Conservation (phyloP, 2,113 vertebrate genomes). For the Mus spicilegus region DNA sequence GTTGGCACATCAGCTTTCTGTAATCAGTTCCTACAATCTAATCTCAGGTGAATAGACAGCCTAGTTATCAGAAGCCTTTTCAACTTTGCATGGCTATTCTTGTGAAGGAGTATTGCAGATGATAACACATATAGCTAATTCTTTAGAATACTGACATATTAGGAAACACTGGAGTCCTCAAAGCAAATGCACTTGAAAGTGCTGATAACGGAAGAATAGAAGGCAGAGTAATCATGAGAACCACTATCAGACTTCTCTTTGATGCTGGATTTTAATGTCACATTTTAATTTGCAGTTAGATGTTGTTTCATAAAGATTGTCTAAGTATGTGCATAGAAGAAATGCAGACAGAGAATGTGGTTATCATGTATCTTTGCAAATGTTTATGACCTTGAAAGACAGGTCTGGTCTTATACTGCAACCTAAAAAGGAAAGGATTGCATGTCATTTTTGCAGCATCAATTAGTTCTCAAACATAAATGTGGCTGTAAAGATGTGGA, state of each 20-base stretch:
- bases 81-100: neutral
- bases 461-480: neutral
- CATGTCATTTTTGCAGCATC: fast-evolving
- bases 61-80: neutral
- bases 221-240: neutral
- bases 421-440: neutral
- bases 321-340: neutral
- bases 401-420: neutral
- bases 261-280: neutral
- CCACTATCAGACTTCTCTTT: neutral
- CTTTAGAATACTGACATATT: neutral
- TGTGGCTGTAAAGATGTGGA: neutral
- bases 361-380: neutral
- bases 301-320: neutral
- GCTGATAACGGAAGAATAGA: neutral
- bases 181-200: neutral
- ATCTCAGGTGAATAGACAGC: neutral
- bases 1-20: neutral
- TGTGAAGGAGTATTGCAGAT: neutral
- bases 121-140: neutral
- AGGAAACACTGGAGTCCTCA: neutral
- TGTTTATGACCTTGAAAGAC: neutral
- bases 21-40: neutral
- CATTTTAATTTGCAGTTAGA: neutral
- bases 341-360: neutral